Percentiles rank a stretch among this genome's conserved stretches.
These are phyloP conservation scores for Sander lucioperca DNA, from an alignment of 2,113 vertebrate species.

Conservation along the genomic window DNA sequence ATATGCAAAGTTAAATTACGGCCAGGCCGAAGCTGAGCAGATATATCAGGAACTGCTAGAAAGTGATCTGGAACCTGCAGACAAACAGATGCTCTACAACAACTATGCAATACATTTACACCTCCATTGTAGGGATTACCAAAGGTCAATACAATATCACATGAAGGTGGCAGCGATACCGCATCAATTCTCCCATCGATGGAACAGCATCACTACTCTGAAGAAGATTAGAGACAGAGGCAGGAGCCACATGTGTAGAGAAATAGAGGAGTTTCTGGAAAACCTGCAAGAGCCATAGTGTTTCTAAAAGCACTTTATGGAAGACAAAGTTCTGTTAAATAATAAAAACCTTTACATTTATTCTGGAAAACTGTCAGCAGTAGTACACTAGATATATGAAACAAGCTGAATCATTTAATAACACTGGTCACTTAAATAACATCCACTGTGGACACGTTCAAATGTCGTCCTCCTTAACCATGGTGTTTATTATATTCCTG, in stretches of 20 bases:
- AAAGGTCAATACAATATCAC: background rate
- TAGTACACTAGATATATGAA: too few species aligned
- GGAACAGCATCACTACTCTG: constrained; percentile 46
- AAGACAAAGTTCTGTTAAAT: too few species aligned
- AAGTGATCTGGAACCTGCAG: background rate
- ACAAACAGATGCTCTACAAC: background rate
- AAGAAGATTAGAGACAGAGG: background rate
- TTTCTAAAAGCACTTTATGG: background rate
- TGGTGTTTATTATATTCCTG: too few species aligned
- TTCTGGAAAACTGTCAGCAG: too few species aligned
- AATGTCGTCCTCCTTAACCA: too few species aligned
- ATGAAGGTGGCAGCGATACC: constrained; percentile 35
- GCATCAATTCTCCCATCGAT: background rate
- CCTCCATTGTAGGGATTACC: accelerated
- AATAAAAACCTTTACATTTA: too few species aligned
- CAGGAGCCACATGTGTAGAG: background rate
- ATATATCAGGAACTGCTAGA: background rate
- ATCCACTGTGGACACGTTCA: too few species aligned
- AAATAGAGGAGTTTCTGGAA: constrained; percentile 46
- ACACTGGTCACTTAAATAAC: too few species aligned
- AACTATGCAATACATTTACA: background rate
- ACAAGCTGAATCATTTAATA: too few species aligned
- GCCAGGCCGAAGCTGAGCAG: background rate
- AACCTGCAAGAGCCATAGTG: background rate
- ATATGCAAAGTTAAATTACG: background rate